These are phyloP conservation scores for Aromia moschata DNA, from an alignment of 2,888 invertebrate genomes.

Conservation along the genomic window DNA sequence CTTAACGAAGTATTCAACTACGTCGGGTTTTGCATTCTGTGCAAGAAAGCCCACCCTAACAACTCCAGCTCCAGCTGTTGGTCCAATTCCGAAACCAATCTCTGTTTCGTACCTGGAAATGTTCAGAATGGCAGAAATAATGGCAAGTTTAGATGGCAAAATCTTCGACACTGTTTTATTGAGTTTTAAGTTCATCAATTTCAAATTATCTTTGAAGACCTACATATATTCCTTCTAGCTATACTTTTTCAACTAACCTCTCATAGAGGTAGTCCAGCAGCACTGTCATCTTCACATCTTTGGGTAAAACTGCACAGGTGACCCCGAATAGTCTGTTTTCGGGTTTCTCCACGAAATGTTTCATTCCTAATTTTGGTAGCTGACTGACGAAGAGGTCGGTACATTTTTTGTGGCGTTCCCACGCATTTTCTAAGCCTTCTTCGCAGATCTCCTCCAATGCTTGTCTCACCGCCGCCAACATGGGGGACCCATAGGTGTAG, in stretches of 20 bases:
- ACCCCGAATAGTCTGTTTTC: constrained; percentile 73
- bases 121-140: neutral
- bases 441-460: constrained; percentile 75
- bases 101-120: constrained; percentile 69
- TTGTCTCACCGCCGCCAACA: constrained; percentile 80
- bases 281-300: constrained; percentile 68
- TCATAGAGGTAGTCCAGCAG: constrained; percentile 38
- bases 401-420: constrained; percentile 74
- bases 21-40: constrained; percentile 60
- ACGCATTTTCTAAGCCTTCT: constrained; percentile 74
- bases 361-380: constrained; percentile 70
- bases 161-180: no score
- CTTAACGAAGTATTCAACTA: constrained; percentile 53
- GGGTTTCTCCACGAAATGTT: constrained; percentile 73
- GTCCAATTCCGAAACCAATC: constrained; percentile 82
- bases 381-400: constrained; percentile 72
- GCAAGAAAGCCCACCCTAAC: constrained; percentile 87
- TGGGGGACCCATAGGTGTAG: constrained; percentile 80
- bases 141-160: no score
- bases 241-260: constrained; percentile 38
- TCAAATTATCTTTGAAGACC: no score
- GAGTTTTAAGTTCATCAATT: no score
- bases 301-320: constrained; percentile 71
- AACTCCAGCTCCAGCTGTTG: constrained; percentile 77
- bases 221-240: neutral